Evolutionary conservation across 2,888 invertebrate species (phyloP), one percentile per base, ranked within the genome.

Genomic region (Gastrophysa polygoni): DNA sequence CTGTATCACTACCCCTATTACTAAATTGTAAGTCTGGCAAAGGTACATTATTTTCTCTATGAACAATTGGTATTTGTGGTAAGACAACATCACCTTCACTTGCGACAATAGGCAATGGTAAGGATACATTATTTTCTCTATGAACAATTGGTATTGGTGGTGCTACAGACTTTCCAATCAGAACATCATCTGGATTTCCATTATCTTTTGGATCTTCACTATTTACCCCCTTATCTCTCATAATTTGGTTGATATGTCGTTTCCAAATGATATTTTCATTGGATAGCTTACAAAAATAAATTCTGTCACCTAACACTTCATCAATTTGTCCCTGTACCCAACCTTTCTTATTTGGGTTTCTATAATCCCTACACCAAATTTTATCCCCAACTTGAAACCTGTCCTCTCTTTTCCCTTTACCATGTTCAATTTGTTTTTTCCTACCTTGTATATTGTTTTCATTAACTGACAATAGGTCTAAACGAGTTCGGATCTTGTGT

Each of bases 251-350:
- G n/a, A 54, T 24, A 52, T 52, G 52, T n/a, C 59, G 47, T 21
- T 59, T 59, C 59, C 52, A 59, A 14, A 47, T 32, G 3, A 48
- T 14, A 18, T 49, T 18, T 59, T 54, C 48, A 5, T 44, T 24
- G 11, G 21, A 43, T 59, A 55, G 20, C 20, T 48, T 54, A 54
- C 59, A 51, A 14, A 44, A 50, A 46, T 46, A 51, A 44, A 51
- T 46, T 28, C 58, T 51, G 34, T 58, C 46, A 24, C 54, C 54
- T 34, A 48, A 54, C n/a, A 55, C 38, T 21, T 59, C 59, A 44
- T 59, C 59, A 28, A 59, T 54, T n/a, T 5, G 16, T 21, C 34
- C 52, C 47, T 59, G 49, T 34, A 51, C 52, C 59, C 59, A 59
- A 59, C 46, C 21, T 32, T 56, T 56, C 20, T 56, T 57, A 38